Evolutionary conservation across 2,113 vertebrate genomes (phyloP), one percentile per base, ranked within the genome.

Genomic region (Clarias gariepinus): DNA sequence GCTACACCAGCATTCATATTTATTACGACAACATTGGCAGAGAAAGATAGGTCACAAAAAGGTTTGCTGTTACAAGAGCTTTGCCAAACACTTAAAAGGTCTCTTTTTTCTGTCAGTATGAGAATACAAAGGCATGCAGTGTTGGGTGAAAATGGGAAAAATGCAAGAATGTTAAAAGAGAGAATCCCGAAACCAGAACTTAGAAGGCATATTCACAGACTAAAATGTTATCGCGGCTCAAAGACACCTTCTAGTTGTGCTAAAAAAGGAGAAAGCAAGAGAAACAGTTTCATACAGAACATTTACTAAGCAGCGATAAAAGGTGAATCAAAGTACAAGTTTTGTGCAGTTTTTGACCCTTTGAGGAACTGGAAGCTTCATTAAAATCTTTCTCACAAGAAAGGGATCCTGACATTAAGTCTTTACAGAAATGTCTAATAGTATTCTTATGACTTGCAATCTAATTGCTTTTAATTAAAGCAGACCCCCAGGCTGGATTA

Each of bases 1-100:
- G 97, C 97, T 97, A 97, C 96, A 97, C 96, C 96, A 98, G 97
- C 95, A 93, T 96, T 96, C 93, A 97, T 96, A 97, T 99, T 99
- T 98, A 98, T 99, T 99, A 97, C 96, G 94, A 97, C 96, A 97
- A 96, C 95, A 98, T 95, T 95, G 97, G 96, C 96, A 96, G 93
- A 91, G 89, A 94, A 92, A 94, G 93, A 94, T 90, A 94, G 94
- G 95, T 98, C 95, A 98, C 96, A 97, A 97, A 96, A 95, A 96
- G 90, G 90, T 92, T 92, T 94, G 96, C 94, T 93, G 91, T 95
- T 97, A 98, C 97, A 99, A 93, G 96, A 97, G 94, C 93, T 96
- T 93, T 91, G 91, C 92, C 91, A 94, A 94, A 95, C 95, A 95
- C 88, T 94, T 92, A 91, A 91, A 94, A 95, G 94, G 90, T 89